Evolutionary conservation across 2,113 vertebrate genomes (phyloP).

Genomic region (Macrotus californicus): DNA sequence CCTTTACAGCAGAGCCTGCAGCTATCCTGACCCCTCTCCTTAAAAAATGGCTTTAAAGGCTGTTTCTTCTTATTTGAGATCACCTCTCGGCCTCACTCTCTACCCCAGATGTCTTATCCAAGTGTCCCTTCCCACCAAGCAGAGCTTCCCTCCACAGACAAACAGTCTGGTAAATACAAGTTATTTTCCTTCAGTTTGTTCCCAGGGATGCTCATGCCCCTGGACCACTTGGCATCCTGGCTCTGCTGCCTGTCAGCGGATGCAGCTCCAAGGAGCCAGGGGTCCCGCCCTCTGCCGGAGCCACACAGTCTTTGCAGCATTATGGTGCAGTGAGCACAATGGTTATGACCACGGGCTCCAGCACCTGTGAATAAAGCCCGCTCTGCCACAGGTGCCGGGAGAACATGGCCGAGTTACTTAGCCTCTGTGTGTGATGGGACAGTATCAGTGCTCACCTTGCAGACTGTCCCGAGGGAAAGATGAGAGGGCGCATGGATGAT

Average conservation of each 20-base stretch:
- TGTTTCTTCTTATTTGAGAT: neutral
- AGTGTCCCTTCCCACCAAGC: neutral
- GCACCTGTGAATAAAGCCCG: neutral
- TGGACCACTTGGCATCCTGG: neutral
- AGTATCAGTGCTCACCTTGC: neutral
- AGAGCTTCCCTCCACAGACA: neutral
- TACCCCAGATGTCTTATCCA: neutral
- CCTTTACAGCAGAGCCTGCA: neutral
- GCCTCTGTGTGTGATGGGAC: neutral
- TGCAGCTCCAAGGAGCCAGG: neutral
- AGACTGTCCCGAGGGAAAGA: neutral
- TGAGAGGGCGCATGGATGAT: accelerated
- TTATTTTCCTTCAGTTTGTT: neutral
- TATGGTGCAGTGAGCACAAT: accelerated
- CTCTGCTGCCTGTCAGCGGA: neutral
- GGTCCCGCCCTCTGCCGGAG: neutral
- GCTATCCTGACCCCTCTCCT: neutral
- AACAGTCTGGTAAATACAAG: neutral
- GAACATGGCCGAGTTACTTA: accelerated
- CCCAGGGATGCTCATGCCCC: neutral
- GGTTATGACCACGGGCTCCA: accelerated
- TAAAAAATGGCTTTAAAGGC: neutral
- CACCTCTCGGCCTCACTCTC: neutral
- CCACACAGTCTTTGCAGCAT: neutral
- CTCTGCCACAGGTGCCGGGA: neutral